These are phyloP conservation scores for Heliangelus exortis DNA, from an alignment of 2,797 vertebrate species.

Conservation along the genomic window DNA sequence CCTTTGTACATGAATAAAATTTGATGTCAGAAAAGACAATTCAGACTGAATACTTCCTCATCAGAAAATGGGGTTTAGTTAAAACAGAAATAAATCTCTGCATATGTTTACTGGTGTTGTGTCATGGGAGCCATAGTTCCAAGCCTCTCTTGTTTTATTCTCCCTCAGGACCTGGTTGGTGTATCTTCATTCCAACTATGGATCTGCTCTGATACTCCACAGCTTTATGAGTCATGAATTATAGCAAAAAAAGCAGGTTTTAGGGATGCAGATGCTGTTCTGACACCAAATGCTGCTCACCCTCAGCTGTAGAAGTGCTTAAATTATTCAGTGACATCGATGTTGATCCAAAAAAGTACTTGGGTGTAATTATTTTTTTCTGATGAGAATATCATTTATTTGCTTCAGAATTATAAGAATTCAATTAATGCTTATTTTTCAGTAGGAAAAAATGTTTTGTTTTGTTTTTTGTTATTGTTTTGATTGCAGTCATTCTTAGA, in stretches of 20 bases:
- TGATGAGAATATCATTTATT: not conserved
- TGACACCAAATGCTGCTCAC: not conserved
- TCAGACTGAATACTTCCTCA: not conserved
- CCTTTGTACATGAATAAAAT: conserved; percentile 2
- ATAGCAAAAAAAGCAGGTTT: not conserved
- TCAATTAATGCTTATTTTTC: not conserved
- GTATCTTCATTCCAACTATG: not conserved
- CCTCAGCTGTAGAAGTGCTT: not conserved
- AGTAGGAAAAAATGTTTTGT: not conserved
- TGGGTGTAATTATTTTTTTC: not conserved
- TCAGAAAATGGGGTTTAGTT: conserved; percentile 16
- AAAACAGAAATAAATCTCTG: conserved; percentile 13
- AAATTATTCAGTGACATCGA: not conserved
- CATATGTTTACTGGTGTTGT: not conserved
- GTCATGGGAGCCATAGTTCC: not conserved
- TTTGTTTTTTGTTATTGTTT: not conserved
- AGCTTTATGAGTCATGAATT: not conserved
- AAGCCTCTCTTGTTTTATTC: not conserved
- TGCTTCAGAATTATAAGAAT: not conserved
- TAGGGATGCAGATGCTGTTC: not conserved
- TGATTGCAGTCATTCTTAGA: not conserved
- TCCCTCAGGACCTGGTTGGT: not conserved
- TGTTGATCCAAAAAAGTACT: not conserved
- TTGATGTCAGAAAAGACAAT: not conserved
- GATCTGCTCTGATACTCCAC: not conserved